Percentiles rank a stretch among this genome's conserved stretches.
phyloP scores from a whole-genome alignment of 2,797 vertebrate species.

The Telmatherina bonti region DNA sequence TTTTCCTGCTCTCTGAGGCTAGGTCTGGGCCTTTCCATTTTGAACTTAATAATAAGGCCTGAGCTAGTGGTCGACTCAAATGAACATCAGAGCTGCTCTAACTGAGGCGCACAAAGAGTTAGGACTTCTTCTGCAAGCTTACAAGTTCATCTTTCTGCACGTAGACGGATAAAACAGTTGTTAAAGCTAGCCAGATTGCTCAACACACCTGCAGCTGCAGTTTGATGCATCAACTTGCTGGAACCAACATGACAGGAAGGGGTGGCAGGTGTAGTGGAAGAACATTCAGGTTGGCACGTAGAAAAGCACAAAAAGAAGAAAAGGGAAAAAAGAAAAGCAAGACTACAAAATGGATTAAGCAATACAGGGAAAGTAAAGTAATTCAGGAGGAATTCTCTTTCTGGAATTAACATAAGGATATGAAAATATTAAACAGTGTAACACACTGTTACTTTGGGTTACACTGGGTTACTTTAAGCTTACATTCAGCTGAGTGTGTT shows the following conservation, averaged over 20 bases:
- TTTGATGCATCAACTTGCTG: slow-evolving; percentile 25
- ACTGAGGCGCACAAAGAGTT: background rate
- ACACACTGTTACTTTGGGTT: too few relatives aligned
- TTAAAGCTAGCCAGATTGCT: slow-evolving; percentile 2
- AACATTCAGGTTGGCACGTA: slow-evolving; percentile 13
- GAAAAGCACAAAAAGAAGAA: background rate
- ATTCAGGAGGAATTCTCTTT: background rate
- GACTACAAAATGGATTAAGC: background rate
- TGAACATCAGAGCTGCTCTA: slow-evolving; percentile 46
- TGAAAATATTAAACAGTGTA: background rate
- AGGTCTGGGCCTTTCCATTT: slow-evolving; percentile 60
- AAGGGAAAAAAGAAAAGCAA: too few relatives aligned
- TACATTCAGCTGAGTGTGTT: background rate
- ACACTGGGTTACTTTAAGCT: background rate
- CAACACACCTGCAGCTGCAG: background rate
- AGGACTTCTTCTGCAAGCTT: background rate
- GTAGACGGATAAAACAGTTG: background rate
- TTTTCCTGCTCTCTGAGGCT: slow-evolving; percentile 34
- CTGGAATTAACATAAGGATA: background rate
- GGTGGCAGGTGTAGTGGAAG: slow-evolving; percentile 3
- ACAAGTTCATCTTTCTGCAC: background rate
- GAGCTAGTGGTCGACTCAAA: slow-evolving; percentile 53
- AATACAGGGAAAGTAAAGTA: background rate
- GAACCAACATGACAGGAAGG: background rate
- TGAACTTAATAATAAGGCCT: slow-evolving; percentile 59